Evolutionary conservation across 2,888 invertebrate genomes (phyloP), one percentile per base, ranked within the genome.

Genomic region (Amiota communis): DNA sequence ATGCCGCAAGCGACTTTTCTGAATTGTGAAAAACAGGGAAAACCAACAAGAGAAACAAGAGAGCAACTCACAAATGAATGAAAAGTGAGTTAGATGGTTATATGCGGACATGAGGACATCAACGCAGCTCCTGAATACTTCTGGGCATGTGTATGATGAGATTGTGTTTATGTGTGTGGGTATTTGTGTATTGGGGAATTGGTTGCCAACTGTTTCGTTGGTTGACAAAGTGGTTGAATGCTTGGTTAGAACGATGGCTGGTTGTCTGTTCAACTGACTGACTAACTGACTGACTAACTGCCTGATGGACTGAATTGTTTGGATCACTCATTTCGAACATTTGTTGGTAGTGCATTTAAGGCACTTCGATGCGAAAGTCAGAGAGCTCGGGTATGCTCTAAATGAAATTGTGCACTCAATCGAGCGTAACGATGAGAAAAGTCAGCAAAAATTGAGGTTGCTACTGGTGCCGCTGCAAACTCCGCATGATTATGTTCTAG

Each of bases 351-450:
- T 63, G 63, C 63, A 36, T 13, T 13, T 17, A 48, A 15, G 64
- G 72, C 75, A 74, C 76, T 75, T 75, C 72, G 51, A 75, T 76
- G 74, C 84, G 74, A 15, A 10, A 15, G 48, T n/a, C 53, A 51
- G 53, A 51, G n/a, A 12, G 53, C 6, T 2, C 13, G 17, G 11
- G 6, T n/a, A 69, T 75, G 76, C 78, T 79, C 79, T 76, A 84
- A 85, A 83, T 83, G 83, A 83, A 83, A 83, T 83, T 83, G 83
- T 83, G 83, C 83, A 83, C 78, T 84, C 83, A 83, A 83, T 83
- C 80, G 86, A 84, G 83, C 77, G 86, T 81, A 77, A 81, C 80
- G 86, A 82, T 76, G 86, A 81, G 77, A 78, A 79, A 85, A 83
- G 86, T 83, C 84, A 83, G 76, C 84, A 79, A 75, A 82, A 82